Evolutionary conservation across 1,140 invertebrate genomes (phyloP), one percentile per base, ranked within the genome.

Genomic region (Teleopsis dalmanni): DNA sequence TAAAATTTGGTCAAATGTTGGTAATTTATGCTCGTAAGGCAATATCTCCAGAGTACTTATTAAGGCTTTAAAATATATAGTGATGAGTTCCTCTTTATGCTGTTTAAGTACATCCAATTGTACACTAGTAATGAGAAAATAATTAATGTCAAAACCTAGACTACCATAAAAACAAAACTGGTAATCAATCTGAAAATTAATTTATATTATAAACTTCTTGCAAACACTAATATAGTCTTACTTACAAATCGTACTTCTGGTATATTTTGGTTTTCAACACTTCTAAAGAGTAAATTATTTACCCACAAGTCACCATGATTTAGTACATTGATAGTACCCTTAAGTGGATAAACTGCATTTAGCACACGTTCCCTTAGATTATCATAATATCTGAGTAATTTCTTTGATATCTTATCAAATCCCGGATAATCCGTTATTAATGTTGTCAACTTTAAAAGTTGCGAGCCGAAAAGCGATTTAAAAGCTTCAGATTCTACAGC

Each of bases 251-350:
- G 35, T 13, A 51, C 49, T 46, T 51, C 49, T 2, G 3, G 16
- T 8, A 35, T 6, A 9, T 21, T 14, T 23, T 36, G 4, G n/a
- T 38, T 14, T 31, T 36, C 6, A 25, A 43, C 18, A 48, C 66
- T 63, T 31, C 73, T 73, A 57, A 84, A 83, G 46, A 84, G 59
- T 69, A 83, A 79, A 51, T 84, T 84, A 54, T 82, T 83, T 0
- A 78, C 65, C 81, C 81, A 84, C 5, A 74, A 71, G 59, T 84
- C 82, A 18, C 81, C 82, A 42, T 84, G 82, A 57, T 77, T 80
- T 8, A 84, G 65, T 4, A 82, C 80, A 51, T 76, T 75, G 43
- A 52, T 35, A 23, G 33, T 0, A 22, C 57, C 40, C 35, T 51
- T 33, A 14, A 65, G 25, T 0, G 65, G 65, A 45, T 65, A 65